Evolutionary conservation across 2,113 vertebrate species (phyloP).

Genomic region (Pagrus major): DNA sequence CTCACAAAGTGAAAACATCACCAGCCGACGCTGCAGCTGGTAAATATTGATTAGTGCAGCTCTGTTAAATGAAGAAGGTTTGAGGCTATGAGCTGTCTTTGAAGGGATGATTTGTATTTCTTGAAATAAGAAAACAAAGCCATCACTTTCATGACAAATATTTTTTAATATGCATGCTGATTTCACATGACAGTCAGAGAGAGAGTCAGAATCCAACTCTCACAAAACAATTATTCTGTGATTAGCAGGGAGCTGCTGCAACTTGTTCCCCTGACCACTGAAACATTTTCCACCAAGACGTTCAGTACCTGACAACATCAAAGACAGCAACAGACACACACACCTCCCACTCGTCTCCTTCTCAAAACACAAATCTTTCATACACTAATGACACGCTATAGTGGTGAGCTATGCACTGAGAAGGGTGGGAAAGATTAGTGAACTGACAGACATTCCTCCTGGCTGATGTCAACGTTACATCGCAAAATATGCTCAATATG

Average conservation of each 20-base stretch:
- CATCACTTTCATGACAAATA: constrained; percentile 5
- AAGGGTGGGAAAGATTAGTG: constrained; percentile 75
- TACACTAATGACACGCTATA: constrained; percentile 71
- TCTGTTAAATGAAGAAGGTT: not conserved
- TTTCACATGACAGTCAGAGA: not conserved
- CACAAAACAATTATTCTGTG: constrained; percentile 48
- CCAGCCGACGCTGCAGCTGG: too few relatives aligned
- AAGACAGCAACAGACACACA: constrained; percentile 62
- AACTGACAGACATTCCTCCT: constrained; percentile 80
- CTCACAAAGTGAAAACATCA: too few relatives aligned
- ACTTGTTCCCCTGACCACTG: constrained; percentile 56
- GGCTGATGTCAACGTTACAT: constrained; percentile 77
- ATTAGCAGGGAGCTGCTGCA: constrained; percentile 43
- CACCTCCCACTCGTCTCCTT: constrained; percentile 64
- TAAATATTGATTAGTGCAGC: not conserved
- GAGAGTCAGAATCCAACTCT: constrained; percentile 9
- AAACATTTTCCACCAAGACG: constrained; percentile 55
- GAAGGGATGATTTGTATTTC: not conserved
- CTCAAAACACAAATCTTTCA: constrained; percentile 77
- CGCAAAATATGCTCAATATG: constrained; percentile 68
- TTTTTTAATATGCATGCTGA: constrained; percentile 13
- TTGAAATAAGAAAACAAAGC: constrained; percentile 1
- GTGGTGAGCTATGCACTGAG: constrained; percentile 48
- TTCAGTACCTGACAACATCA: constrained; percentile 77
- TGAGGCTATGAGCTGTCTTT: not conserved